Conservation (phyloP, 2,797 vertebrate species). For the Falco columbarius region DNA sequence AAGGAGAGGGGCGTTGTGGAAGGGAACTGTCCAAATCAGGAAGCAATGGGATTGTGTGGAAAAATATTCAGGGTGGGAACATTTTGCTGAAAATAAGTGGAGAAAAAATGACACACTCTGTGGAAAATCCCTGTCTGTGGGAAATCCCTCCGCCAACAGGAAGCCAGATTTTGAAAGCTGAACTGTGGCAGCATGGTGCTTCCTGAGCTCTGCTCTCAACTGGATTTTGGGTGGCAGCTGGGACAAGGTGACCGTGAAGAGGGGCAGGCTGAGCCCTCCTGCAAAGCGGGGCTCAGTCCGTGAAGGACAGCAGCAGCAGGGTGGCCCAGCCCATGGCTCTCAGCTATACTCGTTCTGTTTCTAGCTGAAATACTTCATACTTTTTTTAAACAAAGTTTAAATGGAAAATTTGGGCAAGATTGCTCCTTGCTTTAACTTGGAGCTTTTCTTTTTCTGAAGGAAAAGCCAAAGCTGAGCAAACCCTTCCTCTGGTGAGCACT, state of each 20-base stretch:
- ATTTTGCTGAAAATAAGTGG: background rate
- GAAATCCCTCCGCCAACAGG: fast-evolving
- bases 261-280: background rate
- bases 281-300: background rate
- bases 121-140: background rate
- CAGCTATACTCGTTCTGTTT: background rate
- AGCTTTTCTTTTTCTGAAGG: background rate
- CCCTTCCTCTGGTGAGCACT: background rate
- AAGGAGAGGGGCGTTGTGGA: background rate
- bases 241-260: background rate
- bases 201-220: fast-evolving
- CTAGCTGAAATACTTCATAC: background rate
- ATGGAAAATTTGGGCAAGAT: background rate
- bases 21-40: fast-evolving
- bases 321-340: background rate
- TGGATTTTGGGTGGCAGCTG: background rate
- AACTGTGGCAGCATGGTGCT: background rate
- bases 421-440: background rate
- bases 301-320: background rate
- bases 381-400: background rate
- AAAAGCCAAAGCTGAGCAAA: background rate
- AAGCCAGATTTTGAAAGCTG: background rate
- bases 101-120: background rate
- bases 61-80: background rate
- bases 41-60: background rate